A percentile compares a stretch with the other conserved stretches of the same genome.
Evolutionary conservation across 2,113 vertebrate genomes (phyloP).

Genomic region (Sebastes fasciatus): DNA sequence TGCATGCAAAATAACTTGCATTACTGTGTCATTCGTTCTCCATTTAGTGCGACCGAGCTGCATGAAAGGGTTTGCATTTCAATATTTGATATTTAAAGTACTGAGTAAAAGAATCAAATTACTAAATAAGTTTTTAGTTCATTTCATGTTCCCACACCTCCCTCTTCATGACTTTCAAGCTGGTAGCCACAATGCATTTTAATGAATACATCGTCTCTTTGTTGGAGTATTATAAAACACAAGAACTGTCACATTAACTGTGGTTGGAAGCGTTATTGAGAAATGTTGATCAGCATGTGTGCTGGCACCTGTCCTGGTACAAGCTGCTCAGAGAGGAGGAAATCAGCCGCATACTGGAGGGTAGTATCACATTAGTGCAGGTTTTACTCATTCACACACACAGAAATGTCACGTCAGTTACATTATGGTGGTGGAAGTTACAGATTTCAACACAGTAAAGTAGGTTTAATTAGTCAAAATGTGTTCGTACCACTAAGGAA

Average conservation of each 20-base stretch:
- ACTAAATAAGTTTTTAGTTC: background rate
- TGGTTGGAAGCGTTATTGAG: slow-evolving; percentile 39
- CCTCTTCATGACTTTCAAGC: background rate
- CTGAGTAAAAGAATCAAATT: background rate
- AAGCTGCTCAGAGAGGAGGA: slow-evolving; percentile 45
- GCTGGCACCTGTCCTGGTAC: slow-evolving; percentile 55
- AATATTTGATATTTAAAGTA: too few species aligned
- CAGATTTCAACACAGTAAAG: background rate
- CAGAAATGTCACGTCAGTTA: background rate
- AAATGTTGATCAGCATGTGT: slow-evolving; percentile 55
- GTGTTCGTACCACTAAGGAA: background rate
- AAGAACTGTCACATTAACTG: slow-evolving; percentile 52
- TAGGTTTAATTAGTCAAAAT: background rate
- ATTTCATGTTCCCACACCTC: background rate
- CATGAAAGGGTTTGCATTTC: too few species aligned
- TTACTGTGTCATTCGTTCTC: too few species aligned
- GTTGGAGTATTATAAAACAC: slow-evolving; percentile 55
- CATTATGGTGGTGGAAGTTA: background rate
- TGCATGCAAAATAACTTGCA: too few species aligned
- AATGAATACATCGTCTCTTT: slow-evolving; percentile 52
- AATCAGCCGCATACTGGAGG: background rate
- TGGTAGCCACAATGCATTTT: background rate
- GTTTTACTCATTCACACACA: background rate
- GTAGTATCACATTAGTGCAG: slow-evolving; percentile 5
- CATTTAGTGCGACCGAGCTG: too few species aligned